Evolutionary conservation across 35 echinoderm and acorn worm genomes (phyloP).

Genomic region (Lytechinus pictus): DNA sequence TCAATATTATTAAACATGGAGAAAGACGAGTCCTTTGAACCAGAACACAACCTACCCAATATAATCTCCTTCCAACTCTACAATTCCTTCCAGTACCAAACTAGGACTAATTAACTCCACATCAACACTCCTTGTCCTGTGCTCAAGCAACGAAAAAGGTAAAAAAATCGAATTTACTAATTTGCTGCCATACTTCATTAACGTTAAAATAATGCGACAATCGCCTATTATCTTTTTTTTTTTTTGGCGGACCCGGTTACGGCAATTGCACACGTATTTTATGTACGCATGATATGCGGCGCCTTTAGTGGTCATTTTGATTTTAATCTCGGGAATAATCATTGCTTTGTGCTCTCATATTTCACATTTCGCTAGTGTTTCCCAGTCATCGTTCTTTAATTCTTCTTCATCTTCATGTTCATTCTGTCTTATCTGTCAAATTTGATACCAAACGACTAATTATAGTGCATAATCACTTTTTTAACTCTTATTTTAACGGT

Average conservation of each 20-base stretch:
- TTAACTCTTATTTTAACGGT: background rate
- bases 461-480: background rate
- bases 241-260: background rate
- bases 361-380: background rate
- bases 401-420: background rate
- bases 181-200: background rate
- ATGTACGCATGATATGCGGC: background rate
- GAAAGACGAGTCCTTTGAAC: background rate
- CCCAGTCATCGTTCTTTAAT: background rate
- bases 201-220: background rate
- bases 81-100: background rate
- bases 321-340: background rate
- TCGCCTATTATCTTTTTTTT: background rate
- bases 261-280: background rate
- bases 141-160: background rate
- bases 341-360: background rate
- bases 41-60: background rate
- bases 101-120: slow-evolving; percentile 36
- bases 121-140: background rate
- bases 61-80: background rate
- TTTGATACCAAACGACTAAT: background rate
- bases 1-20: background rate
- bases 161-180: background rate
- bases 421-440: background rate
- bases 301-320: background rate